These are phyloP conservation scores for Indicator indicator DNA, from an alignment of 2,113 vertebrate species.

Conservation along the genomic window DNA sequence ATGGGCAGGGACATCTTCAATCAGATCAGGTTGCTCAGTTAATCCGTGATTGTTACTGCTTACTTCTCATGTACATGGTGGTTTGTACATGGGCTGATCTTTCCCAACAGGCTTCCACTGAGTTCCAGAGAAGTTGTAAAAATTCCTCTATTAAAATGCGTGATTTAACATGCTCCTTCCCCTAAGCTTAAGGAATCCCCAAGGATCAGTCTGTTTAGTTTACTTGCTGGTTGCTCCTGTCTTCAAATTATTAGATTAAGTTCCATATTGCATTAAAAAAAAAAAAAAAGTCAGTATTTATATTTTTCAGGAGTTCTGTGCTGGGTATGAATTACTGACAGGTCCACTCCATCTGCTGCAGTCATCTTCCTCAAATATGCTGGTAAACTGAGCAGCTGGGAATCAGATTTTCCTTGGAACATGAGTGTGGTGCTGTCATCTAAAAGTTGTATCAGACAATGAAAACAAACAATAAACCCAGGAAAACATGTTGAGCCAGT, in stretches of 20 bases:
- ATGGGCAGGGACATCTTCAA: neutral
- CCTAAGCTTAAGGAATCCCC: neutral
- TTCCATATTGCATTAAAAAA: neutral
- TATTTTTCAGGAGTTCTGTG: neutral
- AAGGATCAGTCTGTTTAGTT: neutral
- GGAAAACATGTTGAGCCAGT: neutral
- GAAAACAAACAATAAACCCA: slow-evolving; percentile 12
- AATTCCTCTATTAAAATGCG: neutral
- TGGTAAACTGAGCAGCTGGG: neutral
- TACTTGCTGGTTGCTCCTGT: neutral
- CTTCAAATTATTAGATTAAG: neutral
- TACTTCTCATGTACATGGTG: accelerated
- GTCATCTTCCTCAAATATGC: neutral
- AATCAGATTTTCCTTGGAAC: slow-evolving; percentile 35
- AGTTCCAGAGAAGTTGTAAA: neutral
- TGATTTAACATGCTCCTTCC: neutral
- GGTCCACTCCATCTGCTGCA: slow-evolving; percentile 33
- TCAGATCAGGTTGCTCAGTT: neutral
- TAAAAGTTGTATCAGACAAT: slow-evolving; percentile 8
- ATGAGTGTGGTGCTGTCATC: neutral
- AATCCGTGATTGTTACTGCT: accelerated
- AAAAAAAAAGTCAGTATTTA: neutral
- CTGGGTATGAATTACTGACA: slow-evolving; percentile 22
- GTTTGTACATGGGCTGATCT: neutral
- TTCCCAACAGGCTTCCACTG: neutral